Conservation (phyloP, 2,113 vertebrate species). For the Sardina pilchardus region DNA sequence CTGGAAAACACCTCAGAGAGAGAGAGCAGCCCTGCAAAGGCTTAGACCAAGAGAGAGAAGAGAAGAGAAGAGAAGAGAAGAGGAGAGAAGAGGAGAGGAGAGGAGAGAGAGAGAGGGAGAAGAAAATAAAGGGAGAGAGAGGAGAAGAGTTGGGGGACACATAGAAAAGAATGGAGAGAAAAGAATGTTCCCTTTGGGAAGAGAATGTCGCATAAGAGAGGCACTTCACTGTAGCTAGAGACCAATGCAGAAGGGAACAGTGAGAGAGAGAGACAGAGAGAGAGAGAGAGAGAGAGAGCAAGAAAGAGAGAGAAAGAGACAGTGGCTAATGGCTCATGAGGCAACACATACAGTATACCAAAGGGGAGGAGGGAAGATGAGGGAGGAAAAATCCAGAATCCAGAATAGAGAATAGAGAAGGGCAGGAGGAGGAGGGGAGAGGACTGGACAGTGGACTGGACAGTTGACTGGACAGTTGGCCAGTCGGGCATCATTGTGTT, state of each 20-base stretch:
- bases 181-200: background rate
- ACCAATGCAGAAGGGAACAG: background rate
- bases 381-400: background rate
- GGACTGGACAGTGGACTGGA: background rate
- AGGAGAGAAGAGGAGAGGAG: background rate
- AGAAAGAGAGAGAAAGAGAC: background rate
- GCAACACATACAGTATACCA: background rate
- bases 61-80: background rate
- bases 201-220: background rate
- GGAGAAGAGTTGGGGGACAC: background rate
- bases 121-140: background rate
- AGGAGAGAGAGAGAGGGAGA: background rate
- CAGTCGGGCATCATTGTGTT: background rate
- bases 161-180: background rate
- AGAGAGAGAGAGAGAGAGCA: background rate
- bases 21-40: background rate
- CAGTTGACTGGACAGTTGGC: background rate
- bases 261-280: background rate
- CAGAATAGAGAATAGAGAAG: background rate
- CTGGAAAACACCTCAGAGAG: conserved; percentile 58
- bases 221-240: background rate
- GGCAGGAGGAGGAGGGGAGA: background rate
- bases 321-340: background rate
- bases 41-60: background rate
- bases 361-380: background rate